phyloP scores from a whole-genome alignment of 2,888 invertebrate genomes.

The Leptinotarsa rubiginosa region DNA sequence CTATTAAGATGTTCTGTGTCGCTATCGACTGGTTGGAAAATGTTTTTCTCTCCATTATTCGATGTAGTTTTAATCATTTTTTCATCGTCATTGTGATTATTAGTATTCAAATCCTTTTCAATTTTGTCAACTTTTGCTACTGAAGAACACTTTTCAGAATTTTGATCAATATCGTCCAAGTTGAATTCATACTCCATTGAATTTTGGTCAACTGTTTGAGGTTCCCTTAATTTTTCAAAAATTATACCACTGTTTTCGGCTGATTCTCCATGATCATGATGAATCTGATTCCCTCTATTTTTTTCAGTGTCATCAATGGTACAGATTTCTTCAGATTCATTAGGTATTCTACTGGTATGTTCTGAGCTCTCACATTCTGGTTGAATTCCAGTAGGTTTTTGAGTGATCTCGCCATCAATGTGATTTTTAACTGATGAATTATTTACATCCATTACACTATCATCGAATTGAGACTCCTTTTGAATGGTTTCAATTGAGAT shows the following conservation, averaged over 20 bases:
- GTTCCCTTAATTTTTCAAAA: conserved; percentile 1
- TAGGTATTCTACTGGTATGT: not conserved
- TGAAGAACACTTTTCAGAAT: conserved; percentile 26
- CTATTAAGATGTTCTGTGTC: not conserved
- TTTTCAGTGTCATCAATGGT: not conserved
- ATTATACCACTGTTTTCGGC: not conserved
- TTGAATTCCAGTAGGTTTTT: not conserved
- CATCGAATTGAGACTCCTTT: not conserved
- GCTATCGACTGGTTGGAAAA: not conserved
- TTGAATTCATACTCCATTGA: conserved; percentile 53
- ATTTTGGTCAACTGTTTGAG: conserved; percentile 9
- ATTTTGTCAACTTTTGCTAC: conserved; percentile 28
- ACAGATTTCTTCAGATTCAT: not conserved
- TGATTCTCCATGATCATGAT: not conserved
- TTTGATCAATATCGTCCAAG: conserved; percentile 51
- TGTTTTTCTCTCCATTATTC: not conserved
- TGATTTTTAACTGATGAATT: not conserved
- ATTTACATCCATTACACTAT: not conserved
- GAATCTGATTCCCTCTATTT: conserved; percentile 23
- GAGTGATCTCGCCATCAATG: not conserved
- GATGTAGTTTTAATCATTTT: not conserved
- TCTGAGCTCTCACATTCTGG: not conserved
- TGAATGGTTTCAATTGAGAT: not conserved
- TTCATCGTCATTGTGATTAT: not conserved
- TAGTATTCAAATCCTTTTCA: conserved; percentile 22